Percentiles rank a stretch among this genome's conserved stretches.
Evolutionary conservation across 53 echinoderm and acorn worm species (phyloP).

Genomic region (Luidia sarsii): DNA sequence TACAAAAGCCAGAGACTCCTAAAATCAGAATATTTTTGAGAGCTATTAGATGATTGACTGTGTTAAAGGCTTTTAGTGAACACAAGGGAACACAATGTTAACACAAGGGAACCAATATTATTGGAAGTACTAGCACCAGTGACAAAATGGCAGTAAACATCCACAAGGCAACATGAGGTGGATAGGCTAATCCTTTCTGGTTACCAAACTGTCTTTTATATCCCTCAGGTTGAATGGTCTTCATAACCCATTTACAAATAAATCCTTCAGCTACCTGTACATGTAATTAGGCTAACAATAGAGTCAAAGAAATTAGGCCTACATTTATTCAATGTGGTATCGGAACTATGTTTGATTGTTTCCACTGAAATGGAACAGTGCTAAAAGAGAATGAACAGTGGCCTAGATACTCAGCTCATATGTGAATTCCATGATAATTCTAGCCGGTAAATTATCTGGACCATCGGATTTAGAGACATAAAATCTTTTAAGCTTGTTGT

Average conservation of each 20-base stretch:
- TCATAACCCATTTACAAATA: neutral
- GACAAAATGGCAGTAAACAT: constrained; percentile 31
- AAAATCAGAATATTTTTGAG: too few species aligned
- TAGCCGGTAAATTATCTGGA: constrained; percentile 21
- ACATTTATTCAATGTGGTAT: constrained; percentile 2
- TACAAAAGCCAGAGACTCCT: too few species aligned
- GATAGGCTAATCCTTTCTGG: constrained; percentile 31
- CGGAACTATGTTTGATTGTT: constrained; percentile 1
- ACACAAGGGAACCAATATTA: constrained; percentile 3
- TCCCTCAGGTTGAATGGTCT: constrained; percentile 17
- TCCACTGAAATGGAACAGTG: constrained; percentile 16
- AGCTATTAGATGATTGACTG: too few species aligned
- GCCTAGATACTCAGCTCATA: constrained; percentile 8
- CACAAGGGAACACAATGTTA: too few species aligned
- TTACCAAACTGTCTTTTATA: constrained; percentile 35
- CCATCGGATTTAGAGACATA: constrained; percentile 20
- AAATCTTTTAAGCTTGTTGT: constrained; percentile 17
- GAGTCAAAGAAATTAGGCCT: constrained; percentile 22
- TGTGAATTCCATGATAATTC: neutral
- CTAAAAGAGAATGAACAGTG: constrained; percentile 1
- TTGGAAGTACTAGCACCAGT: neutral
- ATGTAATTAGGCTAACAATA: neutral
- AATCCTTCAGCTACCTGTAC: constrained; percentile 24
- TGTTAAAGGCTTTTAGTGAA: too few species aligned
- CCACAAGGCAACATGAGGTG: constrained; percentile 34